Evolutionary conservation across 1,140 invertebrate genomes (phyloP).

Genomic region (Drosophila pseudoobscura): DNA sequence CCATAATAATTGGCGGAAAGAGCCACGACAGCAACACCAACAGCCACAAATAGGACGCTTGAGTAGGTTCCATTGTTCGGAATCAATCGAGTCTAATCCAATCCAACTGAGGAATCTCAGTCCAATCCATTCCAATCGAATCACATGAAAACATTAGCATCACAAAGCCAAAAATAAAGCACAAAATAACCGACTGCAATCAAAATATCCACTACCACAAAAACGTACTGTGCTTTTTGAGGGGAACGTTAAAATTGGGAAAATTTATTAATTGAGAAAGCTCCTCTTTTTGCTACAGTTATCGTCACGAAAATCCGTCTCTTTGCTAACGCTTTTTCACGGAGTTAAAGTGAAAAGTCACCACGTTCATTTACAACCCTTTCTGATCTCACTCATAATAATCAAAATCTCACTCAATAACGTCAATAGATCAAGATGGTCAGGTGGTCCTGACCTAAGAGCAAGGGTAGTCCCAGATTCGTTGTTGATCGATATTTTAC

Average conservation of each 20-base stretch:
- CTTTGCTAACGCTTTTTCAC: no score
- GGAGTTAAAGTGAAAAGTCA: no score
- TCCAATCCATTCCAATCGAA: constrained; percentile 19
- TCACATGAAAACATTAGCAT: constrained; percentile 29
- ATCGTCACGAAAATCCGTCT: no score
- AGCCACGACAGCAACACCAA: constrained; percentile 27
- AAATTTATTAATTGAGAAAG: no score
- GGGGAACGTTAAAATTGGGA: not conserved
- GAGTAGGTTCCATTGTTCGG: constrained; percentile 53
- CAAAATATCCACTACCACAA: constrained; percentile 24
- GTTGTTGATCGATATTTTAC: not conserved
- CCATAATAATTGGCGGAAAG: constrained; percentile 71
- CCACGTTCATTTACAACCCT: no score
- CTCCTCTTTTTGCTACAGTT: no score
- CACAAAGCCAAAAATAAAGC: constrained; percentile 27
- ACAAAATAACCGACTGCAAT: constrained; percentile 21
- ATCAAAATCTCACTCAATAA: no score
- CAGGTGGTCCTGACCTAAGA: not conserved
- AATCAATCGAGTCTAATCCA: constrained; percentile 27
- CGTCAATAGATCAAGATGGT: no score
- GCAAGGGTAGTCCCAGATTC: constrained; percentile 6
- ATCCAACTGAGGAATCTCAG: not conserved
- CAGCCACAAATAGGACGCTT: constrained; percentile 55
- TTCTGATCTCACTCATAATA: no score
- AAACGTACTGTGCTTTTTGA: constrained; percentile 1